phyloP scores from a whole-genome alignment of 2,888 invertebrate genomes.

The Sphaeridia pumilis region DNA sequence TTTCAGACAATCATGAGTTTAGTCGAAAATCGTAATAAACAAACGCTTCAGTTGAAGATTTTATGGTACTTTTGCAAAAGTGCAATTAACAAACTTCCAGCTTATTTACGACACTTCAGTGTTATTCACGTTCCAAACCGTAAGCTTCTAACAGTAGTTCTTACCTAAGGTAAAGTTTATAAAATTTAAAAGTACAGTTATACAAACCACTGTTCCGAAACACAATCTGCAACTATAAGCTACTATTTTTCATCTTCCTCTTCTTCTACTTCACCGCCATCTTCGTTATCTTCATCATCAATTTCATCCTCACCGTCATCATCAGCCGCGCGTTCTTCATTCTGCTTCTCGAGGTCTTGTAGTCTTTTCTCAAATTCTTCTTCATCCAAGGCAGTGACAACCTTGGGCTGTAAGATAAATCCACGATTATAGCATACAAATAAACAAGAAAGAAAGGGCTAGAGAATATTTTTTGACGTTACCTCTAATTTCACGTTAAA shows the following conservation, averaged over 20 bases:
- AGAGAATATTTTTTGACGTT: slow-evolving; percentile 38
- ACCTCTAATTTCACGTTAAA: slow-evolving; percentile 92
- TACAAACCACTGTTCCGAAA: too few relatives aligned
- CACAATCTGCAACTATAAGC: too few relatives aligned
- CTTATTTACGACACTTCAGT: too few relatives aligned
- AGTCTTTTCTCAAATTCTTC: slow-evolving; percentile 86
- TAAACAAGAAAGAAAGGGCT: background rate
- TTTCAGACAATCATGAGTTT: slow-evolving; percentile 28
- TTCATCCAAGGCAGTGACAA: slow-evolving; percentile 96
- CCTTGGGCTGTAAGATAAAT: slow-evolving; percentile 60
- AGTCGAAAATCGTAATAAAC: slow-evolving; percentile 4
- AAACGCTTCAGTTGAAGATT: too few relatives aligned
- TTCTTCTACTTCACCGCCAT: slow-evolving; percentile 44
- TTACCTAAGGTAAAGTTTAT: too few relatives aligned
- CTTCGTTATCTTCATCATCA: slow-evolving; percentile 37
- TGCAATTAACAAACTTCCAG: too few relatives aligned
- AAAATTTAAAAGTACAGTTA: too few relatives aligned
- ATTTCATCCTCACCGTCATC: slow-evolving; percentile 62
- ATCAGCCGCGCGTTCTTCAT: slow-evolving; percentile 85
- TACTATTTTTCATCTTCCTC: slow-evolving; percentile 14
- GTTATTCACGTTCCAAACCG: too few relatives aligned
- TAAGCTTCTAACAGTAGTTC: too few relatives aligned
- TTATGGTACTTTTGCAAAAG: too few relatives aligned
- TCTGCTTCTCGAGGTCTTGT: slow-evolving; percentile 86
- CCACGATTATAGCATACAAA: background rate